phyloP scores from a whole-genome alignment of 2,797 vertebrate genomes.

The Valencia hispanica region DNA sequence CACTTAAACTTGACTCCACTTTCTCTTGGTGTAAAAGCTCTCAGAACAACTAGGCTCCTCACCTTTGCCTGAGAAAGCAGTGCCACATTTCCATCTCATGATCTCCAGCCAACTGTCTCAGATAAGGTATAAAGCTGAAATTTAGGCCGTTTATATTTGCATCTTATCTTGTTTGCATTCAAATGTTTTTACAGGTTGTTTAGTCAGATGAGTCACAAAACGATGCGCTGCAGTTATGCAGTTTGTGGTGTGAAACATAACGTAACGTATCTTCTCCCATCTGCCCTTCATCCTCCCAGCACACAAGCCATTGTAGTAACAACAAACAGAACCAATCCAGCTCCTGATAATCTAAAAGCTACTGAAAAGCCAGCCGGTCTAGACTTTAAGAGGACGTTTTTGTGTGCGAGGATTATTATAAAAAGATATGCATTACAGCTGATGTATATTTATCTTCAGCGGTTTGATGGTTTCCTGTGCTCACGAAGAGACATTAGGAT shows the following conservation, averaged over 20 bases:
- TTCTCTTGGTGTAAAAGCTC: conserved; percentile 38
- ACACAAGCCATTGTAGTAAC: conserved; percentile 1
- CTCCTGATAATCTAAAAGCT: conserved; percentile 3
- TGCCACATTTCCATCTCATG: background rate
- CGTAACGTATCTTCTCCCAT: conserved; percentile 36
- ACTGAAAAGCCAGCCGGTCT: background rate
- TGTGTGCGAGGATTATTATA: conserved; percentile 19
- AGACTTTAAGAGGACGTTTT: conserved; percentile 9
- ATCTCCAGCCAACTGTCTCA: conserved; percentile 15
- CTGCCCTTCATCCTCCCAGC: conserved; percentile 30
- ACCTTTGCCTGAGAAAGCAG: background rate
- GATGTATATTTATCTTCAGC: conserved; percentile 29
- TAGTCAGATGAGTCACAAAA: conserved; percentile 1
- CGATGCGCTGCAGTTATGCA: background rate
- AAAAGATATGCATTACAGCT: conserved; percentile 8
- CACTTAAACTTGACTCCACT: conserved; percentile 33
- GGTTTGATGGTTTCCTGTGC: conserved; percentile 38
- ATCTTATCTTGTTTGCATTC: conserved; percentile 27
- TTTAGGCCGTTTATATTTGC: conserved; percentile 21
- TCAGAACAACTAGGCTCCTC: conserved; percentile 9
- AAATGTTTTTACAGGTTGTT: conserved; percentile 25
- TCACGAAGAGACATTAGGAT: background rate
- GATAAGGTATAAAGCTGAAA: conserved; percentile 20
- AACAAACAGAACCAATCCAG: conserved; percentile 20
- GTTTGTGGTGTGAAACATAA: conserved; percentile 49